A percentile compares a stretch with the other conserved stretches of the same genome.
Evolutionary conservation across 2,113 vertebrate genomes (phyloP).

Genomic region (Macquaria australasica): DNA sequence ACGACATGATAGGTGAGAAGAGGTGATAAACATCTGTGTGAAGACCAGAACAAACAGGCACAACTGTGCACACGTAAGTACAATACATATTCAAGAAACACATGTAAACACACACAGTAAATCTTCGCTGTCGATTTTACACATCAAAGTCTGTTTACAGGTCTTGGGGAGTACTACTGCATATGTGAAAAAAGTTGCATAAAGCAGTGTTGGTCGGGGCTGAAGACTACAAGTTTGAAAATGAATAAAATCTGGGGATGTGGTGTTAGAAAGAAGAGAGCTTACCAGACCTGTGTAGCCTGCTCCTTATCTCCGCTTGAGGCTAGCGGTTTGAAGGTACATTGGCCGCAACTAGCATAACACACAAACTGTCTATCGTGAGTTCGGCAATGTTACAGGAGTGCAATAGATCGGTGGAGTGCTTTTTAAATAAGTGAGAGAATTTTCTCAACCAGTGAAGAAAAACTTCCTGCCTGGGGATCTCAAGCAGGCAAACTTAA

Average conservation of each 20-base stretch:
- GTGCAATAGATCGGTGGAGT: neutral
- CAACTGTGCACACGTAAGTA: neutral
- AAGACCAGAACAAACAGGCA: constrained; percentile 32
- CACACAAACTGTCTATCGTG: neutral
- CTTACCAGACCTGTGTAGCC: neutral
- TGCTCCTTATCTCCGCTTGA: neutral
- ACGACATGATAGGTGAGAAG: constrained; percentile 36
- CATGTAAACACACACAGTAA: neutral
- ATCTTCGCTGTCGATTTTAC: neutral
- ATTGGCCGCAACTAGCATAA: neutral
- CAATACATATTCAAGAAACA: neutral
- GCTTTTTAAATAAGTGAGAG: neutral
- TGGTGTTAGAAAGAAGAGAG: neutral
- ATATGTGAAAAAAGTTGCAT: neutral
- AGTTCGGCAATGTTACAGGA: too few relatives aligned
- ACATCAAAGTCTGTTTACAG: neutral
- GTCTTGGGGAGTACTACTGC: neutral
- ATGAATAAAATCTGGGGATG: neutral
- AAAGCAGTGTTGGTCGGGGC: neutral
- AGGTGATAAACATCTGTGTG: constrained; percentile 54
- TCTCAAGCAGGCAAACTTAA: too few relatives aligned
- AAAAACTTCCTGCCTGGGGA: too few relatives aligned
- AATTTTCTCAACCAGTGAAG: neutral
- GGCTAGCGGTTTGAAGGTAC: neutral
- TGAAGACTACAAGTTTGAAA: neutral